Evolutionary conservation across 2,113 vertebrate genomes (phyloP).

Genomic region (Takifugu flavidus): DNA sequence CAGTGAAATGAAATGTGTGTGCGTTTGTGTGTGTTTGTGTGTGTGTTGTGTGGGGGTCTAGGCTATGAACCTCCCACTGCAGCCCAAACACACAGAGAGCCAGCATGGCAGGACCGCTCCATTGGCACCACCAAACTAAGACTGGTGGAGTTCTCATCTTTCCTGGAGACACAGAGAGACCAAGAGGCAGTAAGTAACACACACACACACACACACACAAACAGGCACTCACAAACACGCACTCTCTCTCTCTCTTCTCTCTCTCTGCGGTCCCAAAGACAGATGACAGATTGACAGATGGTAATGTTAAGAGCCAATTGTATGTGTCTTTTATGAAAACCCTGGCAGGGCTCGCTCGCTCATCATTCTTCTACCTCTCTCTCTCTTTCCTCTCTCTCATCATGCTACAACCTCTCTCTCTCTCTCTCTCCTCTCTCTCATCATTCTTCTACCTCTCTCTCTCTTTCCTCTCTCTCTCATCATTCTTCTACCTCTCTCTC

Average conservation of each 20-base stretch:
- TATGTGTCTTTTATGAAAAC: slow-evolving; percentile 52
- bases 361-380: slow-evolving; percentile 66
- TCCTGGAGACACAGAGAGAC: slow-evolving; percentile 94
- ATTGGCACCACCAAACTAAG: slow-evolving; percentile 96
- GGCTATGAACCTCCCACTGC: slow-evolving; percentile 88
- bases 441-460: slow-evolving; percentile 11
- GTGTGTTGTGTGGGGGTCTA: slow-evolving; percentile 57
- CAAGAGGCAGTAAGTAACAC: slow-evolving; percentile 84
- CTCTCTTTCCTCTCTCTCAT: slow-evolving; percentile 52
- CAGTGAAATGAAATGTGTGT: slow-evolving; percentile 9
- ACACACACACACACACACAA: slow-evolving; percentile 20
- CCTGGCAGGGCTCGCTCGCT: slow-evolving; percentile 57
- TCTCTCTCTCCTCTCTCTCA: slow-evolving; percentile 32
- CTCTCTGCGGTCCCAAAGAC: slow-evolving; percentile 55
- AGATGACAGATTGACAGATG: slow-evolving; percentile 59
- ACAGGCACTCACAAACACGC: slow-evolving; percentile 3
- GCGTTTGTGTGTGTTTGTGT: slow-evolving; percentile 25
- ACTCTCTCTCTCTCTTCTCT: slow-evolving; percentile 10
- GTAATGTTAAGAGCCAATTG: slow-evolving; percentile 33
- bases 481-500: too few species aligned
- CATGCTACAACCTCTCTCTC: slow-evolving; percentile 60
- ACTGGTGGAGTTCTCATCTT: slow-evolving; percentile 95
- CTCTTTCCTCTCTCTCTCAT: slow-evolving; percentile 52
- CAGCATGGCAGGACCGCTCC: slow-evolving; percentile 95
- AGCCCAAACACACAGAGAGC: slow-evolving; percentile 82